Evolutionary conservation across 2,888 invertebrate genomes (phyloP).

Genomic region (Theretra japonica): DNA sequence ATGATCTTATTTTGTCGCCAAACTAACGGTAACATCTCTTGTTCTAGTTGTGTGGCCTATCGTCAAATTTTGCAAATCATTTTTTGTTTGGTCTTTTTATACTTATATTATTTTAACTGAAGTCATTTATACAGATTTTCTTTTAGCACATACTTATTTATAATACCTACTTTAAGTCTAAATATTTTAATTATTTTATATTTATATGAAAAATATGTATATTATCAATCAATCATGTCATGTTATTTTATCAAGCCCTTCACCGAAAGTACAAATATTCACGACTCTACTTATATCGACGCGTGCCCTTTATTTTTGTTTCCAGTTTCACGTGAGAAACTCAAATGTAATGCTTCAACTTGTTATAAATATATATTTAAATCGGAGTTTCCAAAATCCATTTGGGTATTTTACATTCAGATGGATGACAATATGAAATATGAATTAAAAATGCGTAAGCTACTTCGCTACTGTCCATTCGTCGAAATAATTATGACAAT

Average conservation of each 20-base stretch:
- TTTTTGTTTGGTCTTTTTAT: neutral
- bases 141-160: too few species aligned
- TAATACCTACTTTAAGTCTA: too few species aligned
- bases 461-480: neutral
- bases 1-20: conserved; percentile 19
- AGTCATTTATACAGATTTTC: too few species aligned
- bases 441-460: too few species aligned
- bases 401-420: neutral
- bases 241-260: conserved; percentile 2
- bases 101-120: neutral
- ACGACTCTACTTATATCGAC: neutral
- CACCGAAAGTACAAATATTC: neutral
- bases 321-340: conserved; percentile 5
- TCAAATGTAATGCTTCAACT: neutral
- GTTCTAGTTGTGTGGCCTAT: conserved; percentile 21
- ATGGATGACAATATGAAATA: neutral
- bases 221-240: neutral
- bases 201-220: neutral
- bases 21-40: conserved; percentile 16
- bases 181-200: neutral
- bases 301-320: conserved; percentile 15
- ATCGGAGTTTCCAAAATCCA: neutral
- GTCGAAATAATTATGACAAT: conserved; percentile 8
- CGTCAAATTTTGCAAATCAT: conserved; percentile 21
- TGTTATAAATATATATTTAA: too few species aligned